Evolutionary conservation across 2,888 invertebrate genomes (phyloP).

Genomic region (Callimorpha dominula): DNA sequence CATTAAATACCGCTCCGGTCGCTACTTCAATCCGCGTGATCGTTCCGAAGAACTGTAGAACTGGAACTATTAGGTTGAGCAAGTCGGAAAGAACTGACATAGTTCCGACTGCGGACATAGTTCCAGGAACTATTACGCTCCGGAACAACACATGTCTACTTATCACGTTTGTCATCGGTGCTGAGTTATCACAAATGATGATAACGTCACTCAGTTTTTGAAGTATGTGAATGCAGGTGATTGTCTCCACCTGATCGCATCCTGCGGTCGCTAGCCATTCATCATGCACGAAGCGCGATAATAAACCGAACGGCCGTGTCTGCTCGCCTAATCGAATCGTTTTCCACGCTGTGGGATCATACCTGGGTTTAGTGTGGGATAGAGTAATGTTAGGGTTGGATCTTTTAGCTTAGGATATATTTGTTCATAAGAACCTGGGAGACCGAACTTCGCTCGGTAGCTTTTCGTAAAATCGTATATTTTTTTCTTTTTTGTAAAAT

Average conservation of each 20-base stretch:
- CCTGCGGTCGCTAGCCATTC: conserved; percentile 52
- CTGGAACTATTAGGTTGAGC: too few species aligned
- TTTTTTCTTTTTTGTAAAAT: too few species aligned
- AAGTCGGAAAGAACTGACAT: too few species aligned
- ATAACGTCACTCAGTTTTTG: neutral
- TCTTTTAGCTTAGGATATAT: neutral
- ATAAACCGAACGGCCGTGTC: conserved; percentile 50
- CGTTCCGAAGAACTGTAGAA: too few species aligned
- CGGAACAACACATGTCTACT: too few species aligned
- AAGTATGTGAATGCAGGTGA: conserved; percentile 6
- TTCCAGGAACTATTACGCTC: too few species aligned
- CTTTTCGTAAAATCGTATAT: too few species aligned
- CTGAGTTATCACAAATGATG: neutral
- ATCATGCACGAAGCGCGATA: conserved; percentile 56
- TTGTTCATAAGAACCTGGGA: too few species aligned
- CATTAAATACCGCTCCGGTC: too few species aligned
- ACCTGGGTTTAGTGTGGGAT: conserved; percentile 24
- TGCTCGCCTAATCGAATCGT: conserved; percentile 65
- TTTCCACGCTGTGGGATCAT: conserved; percentile 59
- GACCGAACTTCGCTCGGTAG: too few species aligned
- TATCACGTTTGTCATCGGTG: neutral
- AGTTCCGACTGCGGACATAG: too few species aligned
- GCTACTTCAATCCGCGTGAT: too few species aligned
- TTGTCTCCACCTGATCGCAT: conserved; percentile 22
- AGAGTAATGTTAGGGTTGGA: conserved; percentile 18